These are phyloP conservation scores for Listronotus oregonensis DNA, from an alignment of 1,140 invertebrate genomes.

Conservation along the genomic window DNA sequence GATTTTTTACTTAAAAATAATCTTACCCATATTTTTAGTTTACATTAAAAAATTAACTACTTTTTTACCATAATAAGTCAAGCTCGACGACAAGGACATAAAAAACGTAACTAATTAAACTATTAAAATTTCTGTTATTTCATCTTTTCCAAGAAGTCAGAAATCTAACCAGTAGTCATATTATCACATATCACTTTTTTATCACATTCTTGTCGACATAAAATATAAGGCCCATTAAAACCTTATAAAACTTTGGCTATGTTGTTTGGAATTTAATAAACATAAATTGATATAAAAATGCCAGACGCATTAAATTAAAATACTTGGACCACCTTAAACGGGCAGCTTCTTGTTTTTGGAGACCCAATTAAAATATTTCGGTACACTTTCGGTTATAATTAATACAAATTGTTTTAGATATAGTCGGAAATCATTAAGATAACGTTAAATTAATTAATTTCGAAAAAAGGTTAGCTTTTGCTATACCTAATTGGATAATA, in stretches of 20 bases:
- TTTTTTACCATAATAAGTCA: too few relatives aligned
- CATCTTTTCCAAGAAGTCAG: too few relatives aligned
- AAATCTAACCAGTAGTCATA: too few relatives aligned
- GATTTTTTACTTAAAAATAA: too few relatives aligned
- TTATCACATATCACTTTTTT: too few relatives aligned
- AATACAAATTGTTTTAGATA: slow-evolving; percentile 34
- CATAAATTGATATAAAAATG: slow-evolving; percentile 33
- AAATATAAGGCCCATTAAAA: slow-evolving; percentile 22
- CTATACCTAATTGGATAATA: slow-evolving; percentile 1
- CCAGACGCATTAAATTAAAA: slow-evolving; percentile 37
- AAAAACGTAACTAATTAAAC: too few relatives aligned
- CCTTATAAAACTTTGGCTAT: slow-evolving; percentile 32
- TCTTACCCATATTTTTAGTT: too few relatives aligned
- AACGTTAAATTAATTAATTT: slow-evolving; percentile 20
- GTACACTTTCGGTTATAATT: slow-evolving; percentile 28
- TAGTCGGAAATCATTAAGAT: slow-evolving; percentile 22
- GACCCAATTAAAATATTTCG: slow-evolving; percentile 33
- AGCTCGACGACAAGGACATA: too few relatives aligned
- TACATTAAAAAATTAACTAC: too few relatives aligned
- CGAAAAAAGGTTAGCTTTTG: neutral
- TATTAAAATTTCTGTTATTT: too few relatives aligned
- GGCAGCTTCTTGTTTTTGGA: slow-evolving; percentile 19
- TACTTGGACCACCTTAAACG: slow-evolving; percentile 31
- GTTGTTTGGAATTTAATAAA: slow-evolving; percentile 38
- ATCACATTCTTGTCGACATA: too few relatives aligned